Conservation (phyloP, 2,113 vertebrate genomes). For the Onychostoma macrolepis region DNA sequence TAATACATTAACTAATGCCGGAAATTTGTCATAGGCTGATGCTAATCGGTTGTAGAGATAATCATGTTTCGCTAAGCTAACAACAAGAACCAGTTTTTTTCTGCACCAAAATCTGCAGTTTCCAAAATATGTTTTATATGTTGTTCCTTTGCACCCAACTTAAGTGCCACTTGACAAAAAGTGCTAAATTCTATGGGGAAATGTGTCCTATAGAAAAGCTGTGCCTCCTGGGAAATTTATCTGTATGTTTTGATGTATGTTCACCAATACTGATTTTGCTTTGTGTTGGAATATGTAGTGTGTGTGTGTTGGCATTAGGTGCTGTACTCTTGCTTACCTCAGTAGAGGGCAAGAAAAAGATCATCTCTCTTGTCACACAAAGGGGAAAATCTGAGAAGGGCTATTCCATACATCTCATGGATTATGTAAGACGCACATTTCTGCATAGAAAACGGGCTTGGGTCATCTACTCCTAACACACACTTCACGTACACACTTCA, state of each 20-base stretch:
- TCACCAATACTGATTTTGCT: slow-evolving; percentile 12
- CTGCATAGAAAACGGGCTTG: slow-evolving; percentile 33
- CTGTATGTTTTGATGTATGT: not conserved
- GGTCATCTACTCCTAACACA: slow-evolving; percentile 21
- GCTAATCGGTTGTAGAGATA: not conserved
- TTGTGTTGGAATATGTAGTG: not conserved
- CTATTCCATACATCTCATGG: slow-evolving; percentile 62
- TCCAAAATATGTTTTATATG: not conserved
- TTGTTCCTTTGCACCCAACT: not conserved
- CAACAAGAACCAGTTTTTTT: not conserved
- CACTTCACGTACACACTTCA: slow-evolving; percentile 16
- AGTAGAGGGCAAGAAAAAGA: slow-evolving; percentile 15
- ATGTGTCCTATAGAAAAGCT: not conserved
- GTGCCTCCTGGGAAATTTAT: not conserved
- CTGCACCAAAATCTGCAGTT: not conserved
- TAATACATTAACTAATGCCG: not conserved
- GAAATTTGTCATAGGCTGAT: not conserved
- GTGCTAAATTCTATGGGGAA: not conserved
- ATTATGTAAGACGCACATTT: slow-evolving; percentile 71
- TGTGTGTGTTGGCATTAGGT: slow-evolving; percentile 11
- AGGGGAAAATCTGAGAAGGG: slow-evolving; percentile 70
- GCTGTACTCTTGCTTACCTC: not conserved
- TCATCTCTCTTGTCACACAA: slow-evolving; percentile 62
- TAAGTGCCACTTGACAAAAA: not conserved
- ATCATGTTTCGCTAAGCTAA: not conserved